These are phyloP conservation scores for Capitella teleta DNA, from an alignment of 1,140 invertebrate species.

Conservation along the genomic window DNA sequence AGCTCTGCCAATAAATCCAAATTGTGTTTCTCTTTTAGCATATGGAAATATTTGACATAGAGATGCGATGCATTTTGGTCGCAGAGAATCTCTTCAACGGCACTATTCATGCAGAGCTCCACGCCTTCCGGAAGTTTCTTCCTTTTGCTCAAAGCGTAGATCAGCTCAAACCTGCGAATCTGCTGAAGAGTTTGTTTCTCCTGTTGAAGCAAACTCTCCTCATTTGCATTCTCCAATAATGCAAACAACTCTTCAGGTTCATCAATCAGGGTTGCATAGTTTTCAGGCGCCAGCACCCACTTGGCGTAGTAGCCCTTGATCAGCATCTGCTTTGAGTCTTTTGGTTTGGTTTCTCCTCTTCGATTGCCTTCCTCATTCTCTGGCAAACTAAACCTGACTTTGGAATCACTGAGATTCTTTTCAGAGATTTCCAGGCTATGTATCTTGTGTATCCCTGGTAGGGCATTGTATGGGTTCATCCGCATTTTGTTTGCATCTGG, in stretches of 20 bases:
- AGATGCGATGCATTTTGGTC: constrained; percentile 25
- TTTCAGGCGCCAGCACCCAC: constrained; percentile 25
- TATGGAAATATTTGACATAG: constrained; percentile 28
- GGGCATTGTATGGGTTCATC: not conserved
- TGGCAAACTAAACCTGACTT: no score
- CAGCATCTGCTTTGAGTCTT: constrained; percentile 11
- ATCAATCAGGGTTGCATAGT: constrained; percentile 1
- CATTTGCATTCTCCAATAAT: constrained; percentile 18
- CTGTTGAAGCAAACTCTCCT: constrained; percentile 77
- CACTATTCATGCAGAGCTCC: constrained; percentile 31
- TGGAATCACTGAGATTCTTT: no score
- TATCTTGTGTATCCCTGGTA: no score
- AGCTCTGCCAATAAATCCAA: constrained; percentile 24
- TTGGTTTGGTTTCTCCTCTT: not conserved
- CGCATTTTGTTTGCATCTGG: constrained; percentile 11
- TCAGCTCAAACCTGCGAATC: constrained; percentile 83
- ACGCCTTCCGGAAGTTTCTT: constrained; percentile 28
- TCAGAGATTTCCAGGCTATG: no score
- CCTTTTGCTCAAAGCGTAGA: constrained; percentile 50
- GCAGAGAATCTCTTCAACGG: constrained; percentile 24
- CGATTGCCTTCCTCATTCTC: not conserved
- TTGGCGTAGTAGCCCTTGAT: constrained; percentile 31
- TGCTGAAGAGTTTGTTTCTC: constrained; percentile 92
- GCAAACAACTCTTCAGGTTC: constrained; percentile 19
- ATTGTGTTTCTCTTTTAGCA: constrained; percentile 17